These are phyloP conservation scores for Poeciliopsis presidionis DNA, from an alignment of 2,797 vertebrate genomes.

Conservation along the genomic window DNA sequence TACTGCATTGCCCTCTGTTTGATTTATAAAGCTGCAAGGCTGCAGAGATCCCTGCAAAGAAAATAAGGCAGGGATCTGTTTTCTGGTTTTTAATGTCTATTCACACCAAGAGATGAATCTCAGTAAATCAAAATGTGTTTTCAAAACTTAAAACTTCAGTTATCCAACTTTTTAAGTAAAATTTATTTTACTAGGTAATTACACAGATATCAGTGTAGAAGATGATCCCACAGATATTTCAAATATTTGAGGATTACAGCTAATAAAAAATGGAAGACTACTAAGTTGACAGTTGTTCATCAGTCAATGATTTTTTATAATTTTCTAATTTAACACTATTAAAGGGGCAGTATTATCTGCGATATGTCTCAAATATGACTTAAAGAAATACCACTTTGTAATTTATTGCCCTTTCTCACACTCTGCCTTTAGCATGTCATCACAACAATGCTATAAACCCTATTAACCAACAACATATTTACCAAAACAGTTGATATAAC, in stretches of 20 bases:
- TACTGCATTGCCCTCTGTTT: slow-evolving; percentile 33
- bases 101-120: background rate
- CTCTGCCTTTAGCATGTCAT: too few relatives aligned
- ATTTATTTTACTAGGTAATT: background rate
- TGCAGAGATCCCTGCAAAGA: slow-evolving; percentile 7
- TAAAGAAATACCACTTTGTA: too few relatives aligned
- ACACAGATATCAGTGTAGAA: background rate
- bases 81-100: background rate
- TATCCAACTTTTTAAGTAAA: background rate
- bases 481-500: too few relatives aligned
- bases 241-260: background rate
- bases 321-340: background rate
- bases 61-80: background rate
- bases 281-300: background rate
- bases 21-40: slow-evolving; percentile 17
- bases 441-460: too few relatives aligned
- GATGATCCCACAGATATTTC: background rate
- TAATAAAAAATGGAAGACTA: background rate
- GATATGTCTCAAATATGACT: too few relatives aligned
- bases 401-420: too few relatives aligned
- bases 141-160: background rate
- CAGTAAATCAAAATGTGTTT: background rate
- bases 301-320: background rate
- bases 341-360: too few relatives aligned
- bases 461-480: too few relatives aligned